Base-by-base conservation (phyloP, 2,888 invertebrate species). In the Noctua pronuba region DNA sequence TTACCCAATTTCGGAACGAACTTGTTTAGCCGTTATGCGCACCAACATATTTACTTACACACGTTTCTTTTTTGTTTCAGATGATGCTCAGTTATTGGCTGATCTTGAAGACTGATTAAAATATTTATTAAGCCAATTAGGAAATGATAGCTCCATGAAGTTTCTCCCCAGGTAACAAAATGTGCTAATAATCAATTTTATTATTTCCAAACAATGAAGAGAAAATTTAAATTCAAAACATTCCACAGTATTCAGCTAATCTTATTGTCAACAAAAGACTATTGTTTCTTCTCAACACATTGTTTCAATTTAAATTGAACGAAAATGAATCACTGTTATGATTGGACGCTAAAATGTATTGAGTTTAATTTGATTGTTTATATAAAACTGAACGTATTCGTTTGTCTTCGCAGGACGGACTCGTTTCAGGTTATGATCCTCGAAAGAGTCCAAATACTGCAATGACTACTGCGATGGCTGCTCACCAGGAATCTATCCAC, bases 381-480 rank as follows among this genome's bases (percentile, higher is more conserved):
- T 94, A 91, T 89, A 91, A 94, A 88, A 86, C 82, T 89, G 78
- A 84, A 83, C 77, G 82, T 80, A 82, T 80, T 82, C 80, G 74
- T 87, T 86, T 89, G 82, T 87, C 71, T 89, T 86, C 73, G 65
- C 94, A 96, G 96, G 93, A 91, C 92, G 95, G 95, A 92, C 94
- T 94, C 93, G 93, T 92, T 94, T 94, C 93, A 93, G 92, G 93
- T 93, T 92, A 92, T 90, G 92, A 88, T 89, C 91, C 92, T 90
- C 89, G 93, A 91, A 92, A 92, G 94, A 93, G 94, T 93, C 93
- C 93, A 93, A 93, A 90, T 89, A 92, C 93, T 96, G 97, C 96
- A 92, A 97, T 97, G 97, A 97, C 97, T 97, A 95, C 97, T 95
- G 95, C 97, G 93, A 97, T 97, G 96, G 97, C 97, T 87, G 96